Base-by-base conservation (phyloP, 2,113 vertebrate genomes). In the Lasiurus borealis region DNA sequence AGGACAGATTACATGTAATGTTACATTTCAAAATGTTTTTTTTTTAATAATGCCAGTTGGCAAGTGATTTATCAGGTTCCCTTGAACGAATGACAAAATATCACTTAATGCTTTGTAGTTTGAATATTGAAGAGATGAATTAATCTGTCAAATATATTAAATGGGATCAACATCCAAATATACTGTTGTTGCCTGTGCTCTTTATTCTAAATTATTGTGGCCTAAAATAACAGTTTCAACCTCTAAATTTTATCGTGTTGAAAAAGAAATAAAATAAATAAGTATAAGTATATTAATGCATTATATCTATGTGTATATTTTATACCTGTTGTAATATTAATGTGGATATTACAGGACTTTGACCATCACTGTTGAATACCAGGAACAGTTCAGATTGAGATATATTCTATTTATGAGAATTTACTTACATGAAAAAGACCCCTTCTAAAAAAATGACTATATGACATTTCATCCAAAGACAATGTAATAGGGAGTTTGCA, bases 361-460 rank as follows among this genome's bases (percentile, higher is more conserved):
- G 44, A 2, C 6, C 40, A 31, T 86, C 13, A 59, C 5, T 66
- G 34, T 68, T 64, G 31, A 29, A 83, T 78, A 8, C 0, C 2
- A 83, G 7, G 8, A 68, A 54, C 59, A 66, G 16, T 54, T 77
- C 85, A 16, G 59, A 64, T 1, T 72, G 52, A 88, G 18, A 54
- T n/a, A 80, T 25, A 15, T 54, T 31, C 40, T 90, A 54, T 14
- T 3, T 72, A 18, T 27, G 27, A 94, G 12, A 80, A 86, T 84
- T 81, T 83, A 59, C 40, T 93, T 66, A 88, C 36, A 31, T 77
- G 36, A 82, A 78, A 96, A 83, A 73, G 1, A 36, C 0, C 4
- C 0, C 10, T 76, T 95, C 94, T 34, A 76, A 81, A 96, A 93
- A 44, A 93, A 44, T 93, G 62, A 88, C 21, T 91, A 16, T 14